These are phyloP conservation scores for Zonitis immaculata DNA, from an alignment of 2,888 invertebrate species.

Conservation along the genomic window DNA sequence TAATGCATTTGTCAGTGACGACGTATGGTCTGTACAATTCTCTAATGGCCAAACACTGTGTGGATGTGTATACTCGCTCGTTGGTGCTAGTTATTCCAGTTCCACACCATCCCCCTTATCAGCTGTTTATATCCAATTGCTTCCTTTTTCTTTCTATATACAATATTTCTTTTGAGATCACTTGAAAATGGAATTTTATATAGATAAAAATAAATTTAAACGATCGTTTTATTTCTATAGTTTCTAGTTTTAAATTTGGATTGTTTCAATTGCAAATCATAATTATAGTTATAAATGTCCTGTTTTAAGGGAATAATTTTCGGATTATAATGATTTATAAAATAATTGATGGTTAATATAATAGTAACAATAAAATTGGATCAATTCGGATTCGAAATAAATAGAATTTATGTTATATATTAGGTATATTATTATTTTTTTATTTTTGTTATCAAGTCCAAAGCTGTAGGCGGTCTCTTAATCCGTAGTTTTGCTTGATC, in stretches of 20 bases:
- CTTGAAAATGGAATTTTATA: not conserved
- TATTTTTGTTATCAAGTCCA: conserved; percentile 1
- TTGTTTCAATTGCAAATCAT: too few relatives aligned
- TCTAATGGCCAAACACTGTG: conserved; percentile 21
- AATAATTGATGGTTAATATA: too few relatives aligned
- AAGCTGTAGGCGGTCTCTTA: conserved; percentile 5
- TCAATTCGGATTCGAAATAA: conserved; percentile 2
- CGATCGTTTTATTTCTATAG: not conserved
- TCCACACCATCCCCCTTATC: conserved; percentile 8
- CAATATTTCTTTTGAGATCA: not conserved
- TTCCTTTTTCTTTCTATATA: not conserved
- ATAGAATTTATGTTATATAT: conserved; percentile 2
- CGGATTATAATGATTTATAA: too few relatives aligned
- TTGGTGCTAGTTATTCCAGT: conserved; percentile 17
- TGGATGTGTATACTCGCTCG: too few relatives aligned
- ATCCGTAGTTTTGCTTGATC: conserved; percentile 6
- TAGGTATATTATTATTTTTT: conserved; percentile 6
- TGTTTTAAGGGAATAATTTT: too few relatives aligned
- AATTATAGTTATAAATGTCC: too few relatives aligned
- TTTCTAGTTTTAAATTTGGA: not conserved
- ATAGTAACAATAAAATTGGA: not conserved
- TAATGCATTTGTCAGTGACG: conserved; percentile 22
- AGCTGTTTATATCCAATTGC: conserved; percentile 23
- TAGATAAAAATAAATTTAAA: not conserved
- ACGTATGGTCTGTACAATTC: conserved; percentile 20